Conservation (phyloP, 2,888 invertebrate species). For the Emmelina monodactyla region DNA sequence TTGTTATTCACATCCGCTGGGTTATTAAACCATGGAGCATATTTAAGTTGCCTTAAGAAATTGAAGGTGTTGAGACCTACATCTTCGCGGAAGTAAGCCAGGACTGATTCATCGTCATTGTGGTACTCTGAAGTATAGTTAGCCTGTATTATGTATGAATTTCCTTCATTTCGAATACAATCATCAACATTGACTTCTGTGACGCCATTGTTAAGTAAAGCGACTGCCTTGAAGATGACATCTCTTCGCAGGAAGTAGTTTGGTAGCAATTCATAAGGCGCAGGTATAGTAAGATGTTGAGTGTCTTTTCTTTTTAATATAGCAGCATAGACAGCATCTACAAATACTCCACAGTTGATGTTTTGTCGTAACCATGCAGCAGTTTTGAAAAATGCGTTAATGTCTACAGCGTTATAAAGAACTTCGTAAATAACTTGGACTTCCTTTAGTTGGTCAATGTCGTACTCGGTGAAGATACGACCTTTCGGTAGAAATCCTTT, state of each 20-base stretch:
- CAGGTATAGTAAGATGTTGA: constrained; percentile 66
- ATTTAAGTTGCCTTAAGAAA: constrained; percentile 62
- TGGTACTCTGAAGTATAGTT: constrained; percentile 45
- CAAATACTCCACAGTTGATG: constrained; percentile 70
- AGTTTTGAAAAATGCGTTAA: constrained; percentile 63
- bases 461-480: constrained; percentile 46
- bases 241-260: constrained; percentile 71
- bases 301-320: constrained; percentile 66
- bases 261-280: constrained; percentile 72
- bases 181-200: constrained; percentile 23
- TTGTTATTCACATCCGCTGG: constrained; percentile 38
- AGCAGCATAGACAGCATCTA: constrained; percentile 68
- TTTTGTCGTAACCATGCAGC: constrained; percentile 68
- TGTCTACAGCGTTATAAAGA: constrained; percentile 64
- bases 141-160: constrained; percentile 38
- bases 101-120: constrained; percentile 59
- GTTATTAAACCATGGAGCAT: constrained; percentile 63
- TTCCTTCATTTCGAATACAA: constrained; percentile 38
- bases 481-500: constrained; percentile 37
- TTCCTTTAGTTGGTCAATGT: constrained; percentile 33
- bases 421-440: constrained; percentile 47
- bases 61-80: constrained; percentile 72
- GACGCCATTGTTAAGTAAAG: constrained; percentile 30
- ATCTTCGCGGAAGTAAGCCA: constrained; percentile 77
- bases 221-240: constrained; percentile 55